Conservation (phyloP, 37 sponge, comb jelly and placozoan species). For the Petrosia ficiformis region DNA sequence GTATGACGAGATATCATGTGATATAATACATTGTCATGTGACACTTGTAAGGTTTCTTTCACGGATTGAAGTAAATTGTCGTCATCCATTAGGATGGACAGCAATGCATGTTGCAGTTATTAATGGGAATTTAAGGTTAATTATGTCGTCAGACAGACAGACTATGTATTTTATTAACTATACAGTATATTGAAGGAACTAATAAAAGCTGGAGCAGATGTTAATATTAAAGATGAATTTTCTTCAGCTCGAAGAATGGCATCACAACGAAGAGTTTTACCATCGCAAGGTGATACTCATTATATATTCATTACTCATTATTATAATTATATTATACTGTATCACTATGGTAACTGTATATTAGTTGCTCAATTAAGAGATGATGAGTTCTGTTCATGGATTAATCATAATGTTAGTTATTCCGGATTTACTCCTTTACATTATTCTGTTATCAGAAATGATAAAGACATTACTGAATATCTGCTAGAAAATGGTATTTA, state of each 20-base stretch:
- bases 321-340: not conserved
- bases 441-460: constrained; percentile 77
- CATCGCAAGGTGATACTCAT: constrained; percentile 19
- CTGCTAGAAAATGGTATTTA: constrained; percentile 42
- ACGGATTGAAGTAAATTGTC: constrained; percentile 74
- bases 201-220: constrained; percentile 60
- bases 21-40: no score
- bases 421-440: constrained; percentile 92
- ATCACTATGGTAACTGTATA: not conserved
- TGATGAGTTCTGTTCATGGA: constrained; percentile 45
- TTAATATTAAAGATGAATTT: constrained; percentile 78
- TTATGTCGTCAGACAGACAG: not conserved
- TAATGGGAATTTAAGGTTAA: constrained; percentile 38
- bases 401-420: constrained; percentile 67
- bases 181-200: not conserved
- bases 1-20: no score
- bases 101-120: constrained; percentile 76
- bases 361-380: constrained; percentile 67
- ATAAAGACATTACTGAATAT: constrained; percentile 48
- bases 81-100: constrained; percentile 81
- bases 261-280: not conserved
- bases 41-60: no score
- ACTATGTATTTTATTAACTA: not conserved
- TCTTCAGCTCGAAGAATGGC: constrained; percentile 66
- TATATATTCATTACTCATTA: not conserved